These are phyloP conservation scores for Melanaphis sacchari DNA, from an alignment of 1,140 invertebrate genomes.

Conservation along the genomic window DNA sequence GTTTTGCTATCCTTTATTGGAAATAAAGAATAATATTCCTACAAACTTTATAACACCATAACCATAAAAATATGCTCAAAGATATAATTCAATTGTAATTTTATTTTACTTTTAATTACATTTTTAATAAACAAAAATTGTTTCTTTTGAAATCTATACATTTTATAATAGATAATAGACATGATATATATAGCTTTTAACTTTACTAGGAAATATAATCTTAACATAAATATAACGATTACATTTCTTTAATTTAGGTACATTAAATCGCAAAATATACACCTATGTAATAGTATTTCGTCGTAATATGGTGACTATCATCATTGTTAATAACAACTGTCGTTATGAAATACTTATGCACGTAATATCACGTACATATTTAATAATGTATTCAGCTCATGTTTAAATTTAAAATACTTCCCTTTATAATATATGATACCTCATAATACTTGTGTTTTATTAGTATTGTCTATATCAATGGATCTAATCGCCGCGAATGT, in stretches of 20 bases:
- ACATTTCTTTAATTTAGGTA: background rate
- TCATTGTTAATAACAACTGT: conserved; percentile 24
- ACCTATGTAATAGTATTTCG: background rate
- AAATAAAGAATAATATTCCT: background rate
- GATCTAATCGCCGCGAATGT: too few relatives aligned
- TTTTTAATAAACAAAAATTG: background rate
- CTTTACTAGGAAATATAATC: background rate
- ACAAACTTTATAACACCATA: background rate
- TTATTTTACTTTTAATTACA: background rate
- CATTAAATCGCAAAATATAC: background rate
- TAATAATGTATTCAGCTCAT: conserved; percentile 31
- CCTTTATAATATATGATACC: conserved; percentile 9
- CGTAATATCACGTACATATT: background rate
- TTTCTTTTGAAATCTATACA: background rate
- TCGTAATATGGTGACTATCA: background rate
- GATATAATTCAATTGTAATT: background rate
- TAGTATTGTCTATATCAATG: conserved; percentile 18
- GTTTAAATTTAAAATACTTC: conserved; percentile 37
- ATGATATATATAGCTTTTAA: background rate
- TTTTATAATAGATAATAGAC: background rate
- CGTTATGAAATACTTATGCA: background rate
- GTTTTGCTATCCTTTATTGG: background rate
- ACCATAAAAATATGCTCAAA: background rate
- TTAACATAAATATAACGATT: background rate
- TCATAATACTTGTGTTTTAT: background rate